Evolutionary conservation across 2,888 invertebrate genomes (phyloP), one percentile per base, ranked within the genome.

Genomic region (Zygothrica quintamaculata): DNA sequence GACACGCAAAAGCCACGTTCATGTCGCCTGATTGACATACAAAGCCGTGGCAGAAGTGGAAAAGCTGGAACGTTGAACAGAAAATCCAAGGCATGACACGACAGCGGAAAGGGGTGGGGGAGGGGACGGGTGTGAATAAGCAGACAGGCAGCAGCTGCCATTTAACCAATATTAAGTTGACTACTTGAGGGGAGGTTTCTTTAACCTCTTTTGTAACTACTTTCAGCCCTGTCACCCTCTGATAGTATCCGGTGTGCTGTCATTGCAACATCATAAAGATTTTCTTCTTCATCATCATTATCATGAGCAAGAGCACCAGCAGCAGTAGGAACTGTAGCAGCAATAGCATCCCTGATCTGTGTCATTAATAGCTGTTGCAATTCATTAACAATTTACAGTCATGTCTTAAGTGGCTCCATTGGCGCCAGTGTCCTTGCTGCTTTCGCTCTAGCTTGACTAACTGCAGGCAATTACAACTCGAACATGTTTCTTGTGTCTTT

Each of bases 21-120:
- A 62, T 50, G 59, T 59, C 50, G 66, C 53, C 82, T 85, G 80
- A 84, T 79, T 85, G 86, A 77, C 84, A 86, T 40, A 77, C 74
- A 86, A 86, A 79, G 71, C 66, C 56, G 11, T 16, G 5, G 4
- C 15, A 15, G 33, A 15, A 69, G 37, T 58, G 36, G 16, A n/a
- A 18, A 34, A 3, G 29, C 22, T 16, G 29, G 18, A 22, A 22
- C 18, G n/a, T n/a, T n/a, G n/a, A n/a, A n/a, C n/a, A n/a, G n/a
- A n/a, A n/a, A n/a, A n/a, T n/a, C n/a, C n/a, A n/a, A n/a, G n/a
- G n/a, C n/a, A n/a, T n/a, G n/a, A n/a, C n/a, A n/a, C n/a, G n/a
- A n/a, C n/a, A n/a, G n/a, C n/a, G n/a, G n/a, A n/a, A n/a, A n/a
- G n/a, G n/a, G n/a, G n/a, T n/a, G n/a, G 33, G 25, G 9, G 16